Base-by-base conservation (phyloP, 2,888 invertebrate species). In the Drosophila nr. perissopoda region DNA sequence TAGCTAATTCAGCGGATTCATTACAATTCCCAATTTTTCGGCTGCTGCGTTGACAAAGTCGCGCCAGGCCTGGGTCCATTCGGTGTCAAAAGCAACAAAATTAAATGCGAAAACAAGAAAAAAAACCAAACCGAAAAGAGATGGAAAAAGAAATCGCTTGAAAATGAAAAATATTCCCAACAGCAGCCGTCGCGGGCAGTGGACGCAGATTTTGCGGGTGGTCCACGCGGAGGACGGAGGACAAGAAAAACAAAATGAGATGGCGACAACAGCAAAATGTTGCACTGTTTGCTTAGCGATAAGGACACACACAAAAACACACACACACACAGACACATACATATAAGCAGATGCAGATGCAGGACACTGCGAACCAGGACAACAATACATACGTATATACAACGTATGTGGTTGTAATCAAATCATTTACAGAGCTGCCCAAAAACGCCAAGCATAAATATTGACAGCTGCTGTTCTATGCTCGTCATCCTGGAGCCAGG, bases 1-100 rank as follows among this genome's bases (percentile, higher is more conserved):
- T 78, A 73, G 82, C 82, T 76, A 87, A 87, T 78, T 84, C 75
- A 63, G 77, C 77, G 52, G 31, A 69, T 74, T 80, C 60, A 38
- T 21, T 31, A 57, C 18, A 69, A 53, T 74, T 69, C 13, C n/a
- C 42, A 58, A 38, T 38, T 69, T 70, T 67, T 76, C 16, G 72
- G 57, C 45, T 57, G 68, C 60, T 73, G 75, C 73, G 64, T 84
- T 72, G 87, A 71, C 75, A 81, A 74, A 76, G 69, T 67, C 61
- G 70, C 40, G 34, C 57, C 60, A 4, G 56, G 75, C 74, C 69
- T 77, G 84, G 73, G 78, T 71, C 80, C 90, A 88, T 89, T 76
- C 85, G 90, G 89, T 90, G 90, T 89, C 78, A 90, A 90, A 87
- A 87, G 83, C 89, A 90, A 90, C 89, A 89, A 84, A 76, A 83